These are phyloP conservation scores for Meloidogyne hapla DNA, from an alignment of 1,140 invertebrate species.

Conservation along the genomic window DNA sequence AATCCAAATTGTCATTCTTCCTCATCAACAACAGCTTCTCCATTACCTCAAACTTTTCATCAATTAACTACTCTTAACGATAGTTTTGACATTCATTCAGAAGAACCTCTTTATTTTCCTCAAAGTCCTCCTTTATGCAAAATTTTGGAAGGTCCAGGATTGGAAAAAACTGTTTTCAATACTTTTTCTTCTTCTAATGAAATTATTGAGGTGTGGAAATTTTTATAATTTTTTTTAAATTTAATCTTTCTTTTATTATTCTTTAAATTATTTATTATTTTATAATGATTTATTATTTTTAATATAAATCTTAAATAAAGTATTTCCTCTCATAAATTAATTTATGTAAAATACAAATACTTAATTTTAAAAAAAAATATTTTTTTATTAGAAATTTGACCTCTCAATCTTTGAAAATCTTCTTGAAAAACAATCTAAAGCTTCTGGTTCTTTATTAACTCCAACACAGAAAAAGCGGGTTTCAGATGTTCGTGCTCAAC, in stretches of 20 bases:
- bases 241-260: no score
- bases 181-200: constrained; percentile 40
- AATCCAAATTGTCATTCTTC: not conserved
- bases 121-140: constrained; percentile 23
- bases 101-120: constrained; percentile 40
- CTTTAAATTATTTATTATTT: no score
- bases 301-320: no score
- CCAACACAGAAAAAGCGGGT: constrained; percentile 10
- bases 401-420: constrained; percentile 20
- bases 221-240: no score
- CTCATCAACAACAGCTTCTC: not conserved
- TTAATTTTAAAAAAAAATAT: not conserved
- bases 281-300: no score
- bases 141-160: constrained; percentile 52
- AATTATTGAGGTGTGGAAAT: constrained; percentile 31
- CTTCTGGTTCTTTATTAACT: constrained; percentile 25
- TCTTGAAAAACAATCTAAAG: not conserved
- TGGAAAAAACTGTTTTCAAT: constrained; percentile 39
- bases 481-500: constrained; percentile 26
- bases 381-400: constrained; percentile 25
- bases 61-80: not conserved
- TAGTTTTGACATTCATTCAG: not conserved
- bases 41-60: not conserved
- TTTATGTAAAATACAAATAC: no score
- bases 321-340: no score